These are phyloP conservation scores for Protosalanx chinensis DNA, from an alignment of 2,797 vertebrate species.

Conservation along the genomic window DNA sequence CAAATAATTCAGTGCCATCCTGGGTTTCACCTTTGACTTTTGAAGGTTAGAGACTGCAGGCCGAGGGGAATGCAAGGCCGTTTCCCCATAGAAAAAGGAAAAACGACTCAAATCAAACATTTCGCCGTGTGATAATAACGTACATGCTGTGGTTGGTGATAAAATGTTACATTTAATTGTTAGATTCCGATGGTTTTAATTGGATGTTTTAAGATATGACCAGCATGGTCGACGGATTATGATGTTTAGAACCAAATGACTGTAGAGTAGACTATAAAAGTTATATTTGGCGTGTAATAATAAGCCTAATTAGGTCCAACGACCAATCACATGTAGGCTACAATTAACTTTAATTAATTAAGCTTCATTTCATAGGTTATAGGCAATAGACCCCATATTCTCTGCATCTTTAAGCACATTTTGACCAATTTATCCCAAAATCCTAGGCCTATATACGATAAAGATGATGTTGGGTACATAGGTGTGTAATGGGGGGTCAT, in stretches of 20 bases:
- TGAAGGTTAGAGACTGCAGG: neutral
- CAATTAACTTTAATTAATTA: too few relatives aligned
- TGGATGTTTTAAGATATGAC: neutral
- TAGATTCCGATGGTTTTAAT: neutral
- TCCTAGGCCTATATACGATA: too few relatives aligned
- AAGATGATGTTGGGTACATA: neutral
- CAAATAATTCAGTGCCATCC: constrained; percentile 25
- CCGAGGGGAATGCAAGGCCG: neutral
- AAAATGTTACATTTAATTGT: neutral
- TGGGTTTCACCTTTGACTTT: constrained; percentile 20
- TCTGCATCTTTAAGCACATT: too few relatives aligned
- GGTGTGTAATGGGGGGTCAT: neutral
- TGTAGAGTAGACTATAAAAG: too few relatives aligned
- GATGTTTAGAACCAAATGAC: too few relatives aligned
- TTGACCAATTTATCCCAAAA: too few relatives aligned
- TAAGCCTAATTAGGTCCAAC: too few relatives aligned
- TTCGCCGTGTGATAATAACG: neutral
- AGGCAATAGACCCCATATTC: too few relatives aligned
- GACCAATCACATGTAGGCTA: too few relatives aligned
- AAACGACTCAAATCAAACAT: neutral
- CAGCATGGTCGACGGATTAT: too few relatives aligned
- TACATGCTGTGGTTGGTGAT: neutral
- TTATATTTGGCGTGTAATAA: too few relatives aligned
- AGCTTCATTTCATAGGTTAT: too few relatives aligned
- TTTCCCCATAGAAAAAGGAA: neutral